Conservation (phyloP, 2,888 invertebrate species). For the Neoascia interrupta region DNA sequence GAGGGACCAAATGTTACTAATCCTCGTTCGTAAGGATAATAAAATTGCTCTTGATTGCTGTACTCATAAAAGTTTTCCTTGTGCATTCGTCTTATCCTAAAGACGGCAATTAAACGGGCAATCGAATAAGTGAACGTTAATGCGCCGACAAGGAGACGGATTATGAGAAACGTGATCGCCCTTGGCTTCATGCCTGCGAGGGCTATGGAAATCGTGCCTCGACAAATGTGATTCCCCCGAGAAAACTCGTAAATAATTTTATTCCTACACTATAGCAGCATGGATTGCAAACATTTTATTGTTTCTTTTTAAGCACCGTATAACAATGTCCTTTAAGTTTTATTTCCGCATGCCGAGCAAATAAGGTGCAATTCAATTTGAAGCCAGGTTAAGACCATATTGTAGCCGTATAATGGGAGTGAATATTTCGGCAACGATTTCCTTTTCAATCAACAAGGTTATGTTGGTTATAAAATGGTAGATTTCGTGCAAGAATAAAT, state of each 20-base stretch:
- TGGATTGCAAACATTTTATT: constrained; percentile 38
- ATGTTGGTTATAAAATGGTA: too few relatives aligned
- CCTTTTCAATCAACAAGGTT: too few relatives aligned
- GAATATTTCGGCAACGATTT: too few relatives aligned
- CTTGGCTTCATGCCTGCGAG: constrained; percentile 11
- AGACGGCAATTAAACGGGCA: constrained; percentile 55
- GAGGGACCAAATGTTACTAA: constrained; percentile 16
- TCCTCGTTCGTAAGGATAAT: constrained; percentile 33
- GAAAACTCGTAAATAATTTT: constrained; percentile 58
- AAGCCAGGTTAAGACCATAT: neutral
- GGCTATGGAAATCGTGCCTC: constrained; percentile 1
- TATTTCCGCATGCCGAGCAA: constrained; percentile 28
- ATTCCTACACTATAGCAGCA: constrained; percentile 47
- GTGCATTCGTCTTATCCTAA: constrained; percentile 30
- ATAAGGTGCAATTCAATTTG: constrained; percentile 25
- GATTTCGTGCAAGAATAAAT: too few relatives aligned
- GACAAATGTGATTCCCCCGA: neutral
- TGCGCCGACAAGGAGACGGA: constrained; percentile 33
- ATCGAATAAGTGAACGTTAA: constrained; percentile 48
- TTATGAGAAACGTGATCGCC: constrained; percentile 54
- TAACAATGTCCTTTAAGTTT: constrained; percentile 55
- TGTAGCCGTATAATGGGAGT: too few relatives aligned
- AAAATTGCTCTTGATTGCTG: constrained; percentile 36
- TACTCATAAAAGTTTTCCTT: constrained; percentile 48
- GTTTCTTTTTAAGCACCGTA: constrained; percentile 38